Evolutionary conservation across 2,113 vertebrate genomes (phyloP).

Genomic region (Triplophysa tibetana): DNA sequence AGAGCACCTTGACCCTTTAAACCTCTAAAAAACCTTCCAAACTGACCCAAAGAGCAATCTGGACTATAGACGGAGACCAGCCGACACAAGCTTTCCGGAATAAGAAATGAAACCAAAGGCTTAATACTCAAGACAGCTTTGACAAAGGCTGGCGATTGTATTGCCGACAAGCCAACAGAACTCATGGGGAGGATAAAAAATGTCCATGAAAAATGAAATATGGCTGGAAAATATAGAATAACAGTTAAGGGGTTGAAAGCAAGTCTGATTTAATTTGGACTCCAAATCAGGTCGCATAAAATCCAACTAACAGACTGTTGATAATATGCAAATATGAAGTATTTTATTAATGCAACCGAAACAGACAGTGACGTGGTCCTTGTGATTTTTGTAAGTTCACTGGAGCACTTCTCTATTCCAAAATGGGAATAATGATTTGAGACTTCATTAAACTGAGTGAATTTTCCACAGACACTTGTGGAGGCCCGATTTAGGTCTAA

Average conservation of each 20-base stretch:
- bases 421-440: conserved; percentile 32
- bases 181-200: background rate
- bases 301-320: background rate
- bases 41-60: conserved; percentile 9
- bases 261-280: background rate
- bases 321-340: background rate
- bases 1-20: conserved; percentile 9
- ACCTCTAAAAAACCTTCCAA: background rate
- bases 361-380: background rate
- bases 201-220: background rate
- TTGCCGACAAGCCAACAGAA: background rate
- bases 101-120: conserved; percentile 5
- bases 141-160: conserved; percentile 14
- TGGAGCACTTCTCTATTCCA: background rate
- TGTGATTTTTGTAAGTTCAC: background rate
- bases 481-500: conserved; percentile 12
- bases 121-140: conserved; percentile 4
- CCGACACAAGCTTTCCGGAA: conserved; percentile 2
- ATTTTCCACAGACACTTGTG: conserved; percentile 9
- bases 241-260: background rate
- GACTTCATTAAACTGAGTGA: conserved; percentile 49
- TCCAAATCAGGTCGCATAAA: background rate
- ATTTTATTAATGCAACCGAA: background rate
- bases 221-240: background rate
- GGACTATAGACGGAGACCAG: background rate